Evolutionary conservation across 2,888 invertebrate genomes (phyloP), one percentile per base, ranked within the genome.

Genomic region (Aporophyla lueneburgensis): DNA sequence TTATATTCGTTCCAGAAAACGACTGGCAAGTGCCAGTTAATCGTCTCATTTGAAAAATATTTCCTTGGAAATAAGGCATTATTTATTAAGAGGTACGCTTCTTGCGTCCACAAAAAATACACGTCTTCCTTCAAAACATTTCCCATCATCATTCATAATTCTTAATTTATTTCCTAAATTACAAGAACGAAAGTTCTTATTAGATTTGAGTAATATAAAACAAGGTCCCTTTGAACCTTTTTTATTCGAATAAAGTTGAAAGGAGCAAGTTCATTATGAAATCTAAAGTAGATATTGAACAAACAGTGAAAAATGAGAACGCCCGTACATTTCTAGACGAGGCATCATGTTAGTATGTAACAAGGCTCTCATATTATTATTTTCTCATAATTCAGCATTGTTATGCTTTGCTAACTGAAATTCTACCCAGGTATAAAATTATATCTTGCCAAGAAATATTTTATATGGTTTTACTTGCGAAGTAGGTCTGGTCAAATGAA

Each of bases 341-440:
- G 10, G 21, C 21, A 58, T 59, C 21, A 71, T 59, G 58, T 69
- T 24, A 14, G 56, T 62, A 71, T 40, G 63, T 76, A 71, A 71
- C 49, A 70, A 71, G 62, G 40, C 14, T 16, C 56, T 76, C 74
- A 78, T 84, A 82, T 88, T 87, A 89, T 89, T 84, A 87, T 85
- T 81, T 86, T 87, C 87, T 80, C 82, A 74, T 87, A 85, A 87
- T 86, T 84, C 84, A 74, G 76, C 84, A 89, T 89, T 87, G 86
- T 91, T 91, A 90, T 89, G 86, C 74, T 81, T 81, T 71, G 67
- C 80, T 61, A 83, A 88, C 86, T 84, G 85, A 89, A 89, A 92
- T 91, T 90, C 91, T 62, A 85, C 82, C 81, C 92, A 92, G 91
- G 91, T 93, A 88, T 89, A 84, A 90, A 89, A 91, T 92, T 91